These are phyloP conservation scores for Rhingia rostrata DNA, from an alignment of 2,888 invertebrate species.

Conservation along the genomic window DNA sequence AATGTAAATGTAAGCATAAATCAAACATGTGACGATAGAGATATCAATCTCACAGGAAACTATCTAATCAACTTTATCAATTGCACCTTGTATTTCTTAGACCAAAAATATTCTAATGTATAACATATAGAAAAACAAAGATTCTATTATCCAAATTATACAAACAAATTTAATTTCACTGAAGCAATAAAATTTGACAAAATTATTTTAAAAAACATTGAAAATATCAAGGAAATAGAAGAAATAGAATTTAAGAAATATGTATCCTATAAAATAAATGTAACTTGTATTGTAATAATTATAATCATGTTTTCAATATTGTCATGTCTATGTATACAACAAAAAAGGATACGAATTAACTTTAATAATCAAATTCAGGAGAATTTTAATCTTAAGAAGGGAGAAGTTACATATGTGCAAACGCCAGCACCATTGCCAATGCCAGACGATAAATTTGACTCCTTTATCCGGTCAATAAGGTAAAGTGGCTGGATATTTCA, in stretches of 20 bases:
- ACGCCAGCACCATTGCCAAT: not conserved
- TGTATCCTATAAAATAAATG: slow-evolving; percentile 7
- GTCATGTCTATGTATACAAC: slow-evolving; percentile 5
- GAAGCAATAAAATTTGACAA: slow-evolving; percentile 4
- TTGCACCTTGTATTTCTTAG: not conserved
- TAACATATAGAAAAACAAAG: slow-evolving; percentile 14
- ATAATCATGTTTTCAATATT: slow-evolving; percentile 22
- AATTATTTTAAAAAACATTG: slow-evolving; percentile 1
- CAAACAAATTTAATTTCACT: not conserved
- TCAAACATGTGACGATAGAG: not conserved
- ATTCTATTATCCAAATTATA: slow-evolving; percentile 6
- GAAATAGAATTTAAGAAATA: slow-evolving; percentile 11
- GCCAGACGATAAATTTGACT: too few species aligned
- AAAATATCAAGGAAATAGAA: slow-evolving; percentile 19
- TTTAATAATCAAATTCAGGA: slow-evolving; percentile 22
- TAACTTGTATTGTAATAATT: not conserved
- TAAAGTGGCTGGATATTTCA: too few species aligned
- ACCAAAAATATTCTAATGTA: slow-evolving; percentile 7
- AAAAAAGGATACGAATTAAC: slow-evolving; percentile 12
- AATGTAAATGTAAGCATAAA: not conserved
- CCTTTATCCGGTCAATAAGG: too few species aligned
- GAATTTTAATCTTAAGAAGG: slow-evolving; percentile 16
- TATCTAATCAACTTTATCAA: not conserved
- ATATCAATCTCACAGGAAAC: not conserved
- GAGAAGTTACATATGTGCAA: slow-evolving; percentile 15